phyloP scores from a whole-genome alignment of 1,140 invertebrate species.

The Pinna nobilis region DNA sequence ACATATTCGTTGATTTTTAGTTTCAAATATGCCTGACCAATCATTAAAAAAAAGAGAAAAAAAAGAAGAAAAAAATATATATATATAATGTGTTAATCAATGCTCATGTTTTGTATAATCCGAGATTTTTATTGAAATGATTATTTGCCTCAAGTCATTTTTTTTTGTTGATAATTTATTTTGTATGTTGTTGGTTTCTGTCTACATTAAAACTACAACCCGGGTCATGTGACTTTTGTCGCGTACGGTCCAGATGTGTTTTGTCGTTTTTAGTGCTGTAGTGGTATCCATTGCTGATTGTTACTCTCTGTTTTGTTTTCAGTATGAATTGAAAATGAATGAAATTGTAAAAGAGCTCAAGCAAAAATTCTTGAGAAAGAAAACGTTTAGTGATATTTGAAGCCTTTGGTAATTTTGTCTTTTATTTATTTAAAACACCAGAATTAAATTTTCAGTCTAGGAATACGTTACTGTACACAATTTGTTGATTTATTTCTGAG shows the following conservation, averaged over 20 bases:
- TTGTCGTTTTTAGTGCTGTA: conserved; percentile 6
- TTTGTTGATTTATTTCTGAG: too few species aligned
- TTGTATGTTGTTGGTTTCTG: conserved; percentile 18
- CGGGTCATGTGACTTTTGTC: conserved; percentile 1
- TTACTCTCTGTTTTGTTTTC: conserved; percentile 6
- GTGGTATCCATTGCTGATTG: background rate
- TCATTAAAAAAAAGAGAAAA: too few species aligned
- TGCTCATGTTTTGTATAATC: conserved; percentile 20
- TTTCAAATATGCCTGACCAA: background rate
- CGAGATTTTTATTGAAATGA: conserved; percentile 31
- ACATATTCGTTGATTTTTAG: conserved; percentile 21
- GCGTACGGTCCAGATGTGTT: background rate
- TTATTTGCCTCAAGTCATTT: conserved; percentile 26
- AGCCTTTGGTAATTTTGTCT: too few species aligned
- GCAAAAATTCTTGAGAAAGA: conserved; percentile 7
- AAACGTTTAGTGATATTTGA: too few species aligned
- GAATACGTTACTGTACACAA: too few species aligned
- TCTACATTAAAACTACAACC: too few species aligned
- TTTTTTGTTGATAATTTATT: conserved; percentile 31
- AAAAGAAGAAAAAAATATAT: conserved; percentile 4
- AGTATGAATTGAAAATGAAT: background rate
- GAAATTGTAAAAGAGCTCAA: background rate
- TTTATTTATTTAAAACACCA: too few species aligned
- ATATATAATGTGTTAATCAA: conserved; percentile 14
- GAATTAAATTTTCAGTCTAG: too few species aligned